A percentile compares a stretch with the other conserved stretches of the same genome.
Conservation (phyloP, 2,113 vertebrate species). For the Lethenteron reissneri region DNA sequence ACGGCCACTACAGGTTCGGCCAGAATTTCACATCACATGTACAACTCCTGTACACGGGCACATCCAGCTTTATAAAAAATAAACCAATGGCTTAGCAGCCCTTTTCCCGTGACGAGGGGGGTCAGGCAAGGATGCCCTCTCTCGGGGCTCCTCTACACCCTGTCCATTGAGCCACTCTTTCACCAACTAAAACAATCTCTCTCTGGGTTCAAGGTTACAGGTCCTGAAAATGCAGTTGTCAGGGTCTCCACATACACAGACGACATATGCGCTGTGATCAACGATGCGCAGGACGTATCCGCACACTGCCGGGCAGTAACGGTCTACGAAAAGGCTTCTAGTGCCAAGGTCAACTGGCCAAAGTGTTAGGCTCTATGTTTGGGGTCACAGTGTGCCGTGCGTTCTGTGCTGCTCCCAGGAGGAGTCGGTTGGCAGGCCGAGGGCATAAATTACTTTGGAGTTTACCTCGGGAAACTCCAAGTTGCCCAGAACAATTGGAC, state of each 20-base stretch:
- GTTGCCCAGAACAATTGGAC: background rate
- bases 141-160: constrained; percentile 1
- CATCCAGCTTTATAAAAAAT: background rate
- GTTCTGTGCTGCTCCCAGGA: background rate
- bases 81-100: background rate
- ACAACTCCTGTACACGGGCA: background rate
- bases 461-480: background rate
- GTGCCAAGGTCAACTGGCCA: background rate
- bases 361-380: background rate
- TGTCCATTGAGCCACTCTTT: background rate
- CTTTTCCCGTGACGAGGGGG: constrained; percentile 4
- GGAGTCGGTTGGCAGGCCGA: background rate
- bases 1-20: background rate
- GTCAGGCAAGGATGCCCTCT: background rate
- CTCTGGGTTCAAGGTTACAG: background rate
- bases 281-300: background rate
- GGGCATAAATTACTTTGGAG: background rate
- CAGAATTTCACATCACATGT: background rate
- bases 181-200: background rate
- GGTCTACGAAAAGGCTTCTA: background rate
- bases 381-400: background rate
- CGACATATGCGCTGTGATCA: background rate
- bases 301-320: background rate
- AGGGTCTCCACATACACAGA: background rate
- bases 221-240: background rate